Evolutionary conservation across 2,888 invertebrate genomes (phyloP).

Genomic region (Myopa tessellatipennis): DNA sequence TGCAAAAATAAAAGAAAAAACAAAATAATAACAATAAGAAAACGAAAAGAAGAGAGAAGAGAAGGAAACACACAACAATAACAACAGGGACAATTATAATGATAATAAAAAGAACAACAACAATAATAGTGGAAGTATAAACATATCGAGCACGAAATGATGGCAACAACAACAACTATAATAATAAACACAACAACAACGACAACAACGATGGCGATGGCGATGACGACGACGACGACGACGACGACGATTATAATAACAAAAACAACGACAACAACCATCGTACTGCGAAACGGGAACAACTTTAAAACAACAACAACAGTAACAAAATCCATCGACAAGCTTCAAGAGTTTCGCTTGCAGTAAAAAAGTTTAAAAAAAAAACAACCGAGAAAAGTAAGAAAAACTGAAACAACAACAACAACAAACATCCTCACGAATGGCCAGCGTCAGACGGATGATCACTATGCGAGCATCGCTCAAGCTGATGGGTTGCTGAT

Average conservation of each 20-base stretch:
- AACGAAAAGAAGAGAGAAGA: too few species aligned
- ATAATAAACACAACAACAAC: background rate
- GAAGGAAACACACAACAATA: background rate
- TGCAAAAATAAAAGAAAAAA: background rate
- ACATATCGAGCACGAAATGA: too few species aligned
- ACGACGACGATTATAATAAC: background rate
- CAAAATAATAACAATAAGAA: too few species aligned
- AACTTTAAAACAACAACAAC: conserved; percentile 1
- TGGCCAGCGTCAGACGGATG: background rate
- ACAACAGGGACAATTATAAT: background rate
- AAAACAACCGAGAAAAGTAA: background rate
- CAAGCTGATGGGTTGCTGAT: background rate
- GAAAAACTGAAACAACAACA: conserved; percentile 20
- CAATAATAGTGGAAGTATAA: background rate
- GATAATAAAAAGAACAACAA: background rate
- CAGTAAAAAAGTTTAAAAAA: background rate
- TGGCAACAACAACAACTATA: background rate
- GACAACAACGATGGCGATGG: background rate
- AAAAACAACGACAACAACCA: background rate
- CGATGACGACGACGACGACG: background rate
- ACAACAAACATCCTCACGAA: background rate
- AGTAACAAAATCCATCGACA: background rate
- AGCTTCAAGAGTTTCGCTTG: too few species aligned
- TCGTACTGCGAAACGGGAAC: background rate
- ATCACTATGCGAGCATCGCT: background rate